phyloP scores from a whole-genome alignment of 2,113 vertebrate genomes.

The Galbula dea region DNA sequence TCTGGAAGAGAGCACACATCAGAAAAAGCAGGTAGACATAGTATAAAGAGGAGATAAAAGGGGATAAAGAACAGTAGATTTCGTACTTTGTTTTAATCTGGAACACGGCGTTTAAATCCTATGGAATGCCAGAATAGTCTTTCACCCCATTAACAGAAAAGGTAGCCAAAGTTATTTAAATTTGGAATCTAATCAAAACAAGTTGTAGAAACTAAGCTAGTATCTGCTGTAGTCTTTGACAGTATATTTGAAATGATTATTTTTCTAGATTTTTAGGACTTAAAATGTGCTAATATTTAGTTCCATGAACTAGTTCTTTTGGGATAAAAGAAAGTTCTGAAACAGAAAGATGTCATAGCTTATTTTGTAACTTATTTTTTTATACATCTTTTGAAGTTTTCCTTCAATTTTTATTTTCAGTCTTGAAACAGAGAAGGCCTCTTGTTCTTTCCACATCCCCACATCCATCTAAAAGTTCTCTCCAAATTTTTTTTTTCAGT shows the following conservation, averaged over 20 bases:
- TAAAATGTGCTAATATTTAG: not conserved
- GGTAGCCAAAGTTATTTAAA: not conserved
- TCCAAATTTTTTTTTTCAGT: not conserved
- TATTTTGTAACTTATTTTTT: not conserved
- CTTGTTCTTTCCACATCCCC: not conserved
- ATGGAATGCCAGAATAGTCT: not conserved
- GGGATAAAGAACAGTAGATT: not conserved
- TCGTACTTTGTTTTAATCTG: not conserved
- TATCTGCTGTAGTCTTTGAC: not conserved
- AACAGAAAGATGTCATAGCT: not conserved
- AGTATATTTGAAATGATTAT: not conserved
- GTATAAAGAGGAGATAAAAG: not conserved
- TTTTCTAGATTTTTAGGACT: not conserved
- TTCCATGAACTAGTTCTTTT: not conserved
- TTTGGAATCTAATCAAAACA: not conserved
- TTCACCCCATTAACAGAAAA: not conserved
- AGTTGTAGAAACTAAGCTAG: not conserved
- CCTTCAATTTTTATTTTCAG: not conserved
- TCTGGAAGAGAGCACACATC: not conserved
- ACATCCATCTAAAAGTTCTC: not conserved
- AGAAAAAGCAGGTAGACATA: not conserved
- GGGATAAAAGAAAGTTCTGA: not conserved
- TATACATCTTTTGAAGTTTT: not conserved
- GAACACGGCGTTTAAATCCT: not conserved
- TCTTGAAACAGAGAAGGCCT: not conserved